phyloP scores from a whole-genome alignment of 2,797 vertebrate genomes.

The Cyclopterus lumpus region DNA sequence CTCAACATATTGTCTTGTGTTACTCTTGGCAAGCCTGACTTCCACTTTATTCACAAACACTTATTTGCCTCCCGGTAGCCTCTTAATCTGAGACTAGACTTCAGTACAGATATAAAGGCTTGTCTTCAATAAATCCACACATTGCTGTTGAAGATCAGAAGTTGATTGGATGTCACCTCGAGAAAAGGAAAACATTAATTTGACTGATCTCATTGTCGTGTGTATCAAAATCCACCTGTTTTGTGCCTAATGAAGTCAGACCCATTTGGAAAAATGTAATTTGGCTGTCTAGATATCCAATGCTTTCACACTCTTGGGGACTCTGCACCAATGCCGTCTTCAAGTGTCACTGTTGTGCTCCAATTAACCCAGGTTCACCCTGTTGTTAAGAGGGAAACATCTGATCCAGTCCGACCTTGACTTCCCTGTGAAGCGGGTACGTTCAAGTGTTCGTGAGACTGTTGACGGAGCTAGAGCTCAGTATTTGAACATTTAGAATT shows the following conservation, averaged over 20 bases:
- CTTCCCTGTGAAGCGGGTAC: not conserved
- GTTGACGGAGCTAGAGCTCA: not conserved
- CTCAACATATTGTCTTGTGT: constrained; percentile 40
- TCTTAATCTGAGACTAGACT: constrained; percentile 9
- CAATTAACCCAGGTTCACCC: constrained; percentile 14
- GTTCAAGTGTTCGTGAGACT: not conserved
- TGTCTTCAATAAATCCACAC: constrained; percentile 13
- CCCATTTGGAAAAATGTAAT: not conserved
- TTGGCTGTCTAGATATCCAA: not conserved
- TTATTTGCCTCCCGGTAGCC: not conserved
- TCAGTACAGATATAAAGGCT: not conserved
- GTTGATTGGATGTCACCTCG: not conserved
- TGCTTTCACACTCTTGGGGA: not conserved
- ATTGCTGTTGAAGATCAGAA: not conserved
- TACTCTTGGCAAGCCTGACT: constrained; percentile 29
- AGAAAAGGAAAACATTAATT: not conserved
- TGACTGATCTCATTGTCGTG: not conserved
- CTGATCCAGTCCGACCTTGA: not conserved
- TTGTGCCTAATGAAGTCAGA: not conserved
- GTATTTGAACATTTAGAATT: constrained; percentile 3
- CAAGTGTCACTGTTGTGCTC: constrained; percentile 5
- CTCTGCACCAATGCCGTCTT: constrained; percentile 11
- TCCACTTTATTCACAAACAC: constrained; percentile 28
- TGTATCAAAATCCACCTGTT: not conserved
- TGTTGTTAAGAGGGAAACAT: constrained; percentile 20